These are phyloP conservation scores for Pituophis catenifer DNA, from an alignment of 2,113 vertebrate species.

Conservation along the genomic window DNA sequence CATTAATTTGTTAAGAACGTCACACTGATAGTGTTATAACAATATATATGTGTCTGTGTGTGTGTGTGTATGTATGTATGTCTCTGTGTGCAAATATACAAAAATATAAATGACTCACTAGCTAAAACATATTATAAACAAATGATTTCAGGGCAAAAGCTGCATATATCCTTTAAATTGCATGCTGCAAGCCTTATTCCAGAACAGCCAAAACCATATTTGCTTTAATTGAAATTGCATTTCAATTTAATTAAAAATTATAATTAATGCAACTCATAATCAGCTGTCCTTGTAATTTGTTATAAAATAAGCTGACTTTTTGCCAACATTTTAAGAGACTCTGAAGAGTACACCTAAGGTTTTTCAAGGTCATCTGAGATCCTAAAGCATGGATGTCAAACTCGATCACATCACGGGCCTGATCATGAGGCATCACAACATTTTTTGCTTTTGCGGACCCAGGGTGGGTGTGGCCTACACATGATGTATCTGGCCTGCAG, in stretches of 20 bases:
- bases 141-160: neutral
- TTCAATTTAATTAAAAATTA: neutral
- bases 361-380: neutral
- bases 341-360: neutral
- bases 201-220: neutral
- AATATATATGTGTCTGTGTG: rapidly evolving
- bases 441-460: too few relatives aligned
- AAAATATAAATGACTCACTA: neutral
- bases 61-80: rapidly evolving
- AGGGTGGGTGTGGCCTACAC: too few relatives aligned
- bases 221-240: neutral
- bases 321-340: neutral
- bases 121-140: neutral
- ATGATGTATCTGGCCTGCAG: too few relatives aligned
- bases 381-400: neutral
- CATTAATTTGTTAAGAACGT: conserved; percentile 23
- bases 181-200: neutral
- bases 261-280: neutral
- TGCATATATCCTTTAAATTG: neutral
- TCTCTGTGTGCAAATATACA: neutral
- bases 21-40: neutral
- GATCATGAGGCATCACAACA: rapidly evolving
- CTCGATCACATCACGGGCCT: rapidly evolving
- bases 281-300: neutral
- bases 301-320: neutral